Percentiles rank a stretch among this genome's conserved stretches.
Evolutionary conservation across 2,113 vertebrate species (phyloP).

Genomic region (Philantomba maxwellii): DNA sequence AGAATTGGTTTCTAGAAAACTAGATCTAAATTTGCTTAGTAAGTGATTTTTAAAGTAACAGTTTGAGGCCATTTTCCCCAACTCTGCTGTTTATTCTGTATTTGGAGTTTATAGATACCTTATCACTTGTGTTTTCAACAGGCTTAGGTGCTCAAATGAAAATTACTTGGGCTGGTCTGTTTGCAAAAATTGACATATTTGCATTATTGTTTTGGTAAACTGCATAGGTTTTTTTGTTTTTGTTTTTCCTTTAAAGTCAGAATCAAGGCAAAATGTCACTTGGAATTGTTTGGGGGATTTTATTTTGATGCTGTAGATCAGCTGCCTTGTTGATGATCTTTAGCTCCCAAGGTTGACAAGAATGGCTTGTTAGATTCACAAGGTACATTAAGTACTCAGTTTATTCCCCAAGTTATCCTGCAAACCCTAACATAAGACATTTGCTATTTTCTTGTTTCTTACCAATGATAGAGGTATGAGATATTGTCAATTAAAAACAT

Average conservation of each 20-base stretch:
- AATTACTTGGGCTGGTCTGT: constrained; percentile 57
- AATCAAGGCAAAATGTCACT: neutral
- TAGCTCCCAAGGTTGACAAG: neutral
- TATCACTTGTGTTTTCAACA: constrained; percentile 39
- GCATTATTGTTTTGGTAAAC: constrained; percentile 37
- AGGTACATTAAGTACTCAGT: constrained; percentile 2
- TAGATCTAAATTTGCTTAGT: constrained; percentile 11
- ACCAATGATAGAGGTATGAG: neutral
- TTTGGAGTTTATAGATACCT: constrained; percentile 33
- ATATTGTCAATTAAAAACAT: constrained; percentile 57
- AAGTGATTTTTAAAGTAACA: constrained; percentile 35
- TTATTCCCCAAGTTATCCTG: constrained; percentile 28
- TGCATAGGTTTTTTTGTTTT: neutral
- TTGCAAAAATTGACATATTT: constrained; percentile 41
- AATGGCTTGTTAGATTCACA: neutral
- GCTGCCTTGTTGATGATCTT: constrained; percentile 37
- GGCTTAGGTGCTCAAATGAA: constrained; percentile 48
- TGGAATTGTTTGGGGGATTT: constrained; percentile 29
- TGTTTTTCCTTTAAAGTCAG: neutral
- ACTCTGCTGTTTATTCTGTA: constrained; percentile 14
- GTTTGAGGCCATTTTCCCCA: constrained; percentile 2
- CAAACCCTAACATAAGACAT: constrained; percentile 44
- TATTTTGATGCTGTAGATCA: constrained; percentile 44
- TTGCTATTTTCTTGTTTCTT: constrained; percentile 53
- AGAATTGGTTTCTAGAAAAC: constrained; percentile 27